These are phyloP conservation scores for Eupleurogrammus muticus DNA, from an alignment of 2,797 vertebrate species.

Conservation along the genomic window DNA sequence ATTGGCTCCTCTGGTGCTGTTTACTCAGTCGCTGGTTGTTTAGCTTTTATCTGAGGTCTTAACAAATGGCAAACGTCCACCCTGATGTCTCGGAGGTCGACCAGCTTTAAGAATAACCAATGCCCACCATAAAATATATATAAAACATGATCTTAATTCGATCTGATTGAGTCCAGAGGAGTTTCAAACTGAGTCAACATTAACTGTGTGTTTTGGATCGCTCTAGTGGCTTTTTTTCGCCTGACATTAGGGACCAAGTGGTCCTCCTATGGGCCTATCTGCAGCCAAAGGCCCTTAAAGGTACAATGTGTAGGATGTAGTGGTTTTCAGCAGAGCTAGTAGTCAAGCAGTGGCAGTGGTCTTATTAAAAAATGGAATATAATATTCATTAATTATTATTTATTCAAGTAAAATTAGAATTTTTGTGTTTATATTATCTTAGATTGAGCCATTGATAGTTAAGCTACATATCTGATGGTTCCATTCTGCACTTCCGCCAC, in stretches of 20 bases:
- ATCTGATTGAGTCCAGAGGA: constrained; percentile 55
- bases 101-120: constrained; percentile 18
- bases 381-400: too few relatives aligned
- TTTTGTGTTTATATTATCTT: too few relatives aligned
- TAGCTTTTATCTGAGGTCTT: constrained; percentile 46
- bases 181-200: constrained; percentile 60
- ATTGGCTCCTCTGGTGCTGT: too few relatives aligned
- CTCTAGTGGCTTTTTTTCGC: constrained; percentile 69
- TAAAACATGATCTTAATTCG: constrained; percentile 59
- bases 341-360: background rate
- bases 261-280: constrained; percentile 41
- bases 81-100: constrained; percentile 58
- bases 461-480: too few relatives aligned
- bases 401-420: too few relatives aligned
- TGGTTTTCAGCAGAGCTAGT: constrained; percentile 43
- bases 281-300: constrained; percentile 29
- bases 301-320: too few relatives aligned
- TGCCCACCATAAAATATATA: constrained; percentile 44
- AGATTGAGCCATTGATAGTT: too few relatives aligned
- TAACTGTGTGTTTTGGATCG: constrained; percentile 79
- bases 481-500: too few relatives aligned
- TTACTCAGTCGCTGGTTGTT: too few relatives aligned
- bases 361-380: too few relatives aligned
- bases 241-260: constrained; percentile 43
- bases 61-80: constrained; percentile 78